Conservation (phyloP, 2,113 vertebrate species). For the Amblyornis subalaris region DNA sequence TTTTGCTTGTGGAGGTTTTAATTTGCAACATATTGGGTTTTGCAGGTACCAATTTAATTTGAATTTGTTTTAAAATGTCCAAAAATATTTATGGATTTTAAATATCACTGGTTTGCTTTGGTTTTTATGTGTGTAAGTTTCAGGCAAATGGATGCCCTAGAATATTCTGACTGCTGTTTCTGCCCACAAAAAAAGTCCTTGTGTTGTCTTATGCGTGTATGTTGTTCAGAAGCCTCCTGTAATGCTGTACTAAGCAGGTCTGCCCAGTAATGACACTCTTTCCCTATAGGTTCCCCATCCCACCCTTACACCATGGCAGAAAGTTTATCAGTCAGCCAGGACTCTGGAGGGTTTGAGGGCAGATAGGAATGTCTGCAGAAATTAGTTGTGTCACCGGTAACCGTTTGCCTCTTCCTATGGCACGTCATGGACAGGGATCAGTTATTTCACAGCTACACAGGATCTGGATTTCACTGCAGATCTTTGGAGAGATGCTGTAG, state of each 20-base stretch:
- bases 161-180: neutral
- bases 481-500: neutral
- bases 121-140: neutral
- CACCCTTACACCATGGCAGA: neutral
- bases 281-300: neutral
- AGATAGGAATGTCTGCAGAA: neutral
- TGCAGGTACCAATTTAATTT: constrained; percentile 23
- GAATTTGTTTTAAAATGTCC: constrained; percentile 30
- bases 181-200: neutral
- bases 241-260: neutral
- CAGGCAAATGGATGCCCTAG: neutral
- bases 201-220: neutral
- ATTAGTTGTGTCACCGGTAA: neutral
- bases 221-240: neutral
- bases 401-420: neutral
- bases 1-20: constrained; percentile 29
- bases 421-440: accelerated
- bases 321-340: neutral
- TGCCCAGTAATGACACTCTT: neutral
- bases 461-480: neutral
- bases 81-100: constrained; percentile 17
- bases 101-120: constrained; percentile 3
- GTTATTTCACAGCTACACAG: neutral
- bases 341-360: neutral
- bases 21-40: constrained; percentile 46